Evolutionary conservation across 1,140 invertebrate species (phyloP), one percentile per base, ranked within the genome.

Genomic region (Microplitis demolitor): DNA sequence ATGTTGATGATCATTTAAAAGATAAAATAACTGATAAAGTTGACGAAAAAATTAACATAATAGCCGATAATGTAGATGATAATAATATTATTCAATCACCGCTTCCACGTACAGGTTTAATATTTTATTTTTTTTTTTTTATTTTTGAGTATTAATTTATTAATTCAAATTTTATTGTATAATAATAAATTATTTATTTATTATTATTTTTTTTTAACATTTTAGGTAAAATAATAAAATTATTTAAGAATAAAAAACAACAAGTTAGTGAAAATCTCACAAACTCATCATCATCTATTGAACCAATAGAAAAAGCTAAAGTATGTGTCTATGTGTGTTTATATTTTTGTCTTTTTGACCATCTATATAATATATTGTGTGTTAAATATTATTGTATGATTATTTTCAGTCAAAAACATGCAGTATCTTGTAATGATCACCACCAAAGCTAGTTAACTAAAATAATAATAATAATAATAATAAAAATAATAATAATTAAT

Each of bases 141-240:
- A 67, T 67, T 35, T 61, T 13, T 63, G 8, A 37, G 14, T 37
- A 62, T 69, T 39, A 74, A 63, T 58, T 71, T 11, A 45, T 37
- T 16, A 13, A 39, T 72, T 54, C 16, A 11, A 37, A 60, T 5
- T 73, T 37, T 16, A 61, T 54, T 54, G 3, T 53, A 39, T n/a
- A 37, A 53, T 14, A 63, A 56, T 35, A 68, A 63, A 37, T 70
- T 45, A 16, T 61, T n/a, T n/a, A n/a, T n/a, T n/a, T 45, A 11
- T 66, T 61, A 33, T 8, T 64, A 3, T 34, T 51, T 33, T 9
- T 62, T 56, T 4, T 1, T 51, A 31, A 13, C 50, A 53, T 74
- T 71, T 4, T 31, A 83, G 82, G 77, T 64, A 83, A 80, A 75
- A 82, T 83, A 61, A 62, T 79, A 8, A 83, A 81, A 51, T 66